Base-by-base conservation (phyloP, 2,888 invertebrate genomes). In the Nymphalis c-album region DNA sequence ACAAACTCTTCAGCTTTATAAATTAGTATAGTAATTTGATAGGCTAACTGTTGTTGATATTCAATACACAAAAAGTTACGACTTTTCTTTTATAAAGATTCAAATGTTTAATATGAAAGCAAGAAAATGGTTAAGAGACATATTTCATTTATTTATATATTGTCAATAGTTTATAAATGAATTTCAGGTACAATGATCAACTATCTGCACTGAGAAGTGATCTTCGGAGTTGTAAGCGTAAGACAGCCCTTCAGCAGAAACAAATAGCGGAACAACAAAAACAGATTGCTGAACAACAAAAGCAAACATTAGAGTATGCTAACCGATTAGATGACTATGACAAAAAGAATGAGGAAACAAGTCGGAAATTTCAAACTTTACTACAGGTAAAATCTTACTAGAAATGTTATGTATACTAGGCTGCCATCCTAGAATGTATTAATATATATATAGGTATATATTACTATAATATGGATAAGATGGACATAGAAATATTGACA, bases 281-380 rank as follows among this genome's bases (percentile, higher is more conserved):
- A 79, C 93, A 95, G 74, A 88, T 95, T 53, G 94, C 95, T 0
- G 95, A 95, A 75, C 95, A 95, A 78, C 95, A 95, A 77, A 96
- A 96, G 76, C 96, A 96, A 82, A 95, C 95, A 0, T 81, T 96
- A 73, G 96, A 96, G 78, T 97, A 96, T 82, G 96, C 96, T 0
- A 96, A 95, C 80, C 94, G 97, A n/a, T 93, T 97, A 71, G 97
- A 97, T 78, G 97, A 97, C 79, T 96, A 97, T 77, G 97, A 97
- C 79, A 97, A 97, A 87, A 97, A 97, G 83, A 97, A 97, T 83
- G 97, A 97, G 80, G 97, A 97, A 84, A 97, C 96, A 70, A 96
- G 97, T 62, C 94, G 97, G 67, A 97, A 97, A 88, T 97, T 97
- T 89, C 97, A 97, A 82, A 97, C 97, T 70, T 91, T 97, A 74